Evolutionary conservation across 2,797 vertebrate genomes (phyloP), one percentile per base, ranked within the genome.

Genomic region (Trachurus trachurus): DNA sequence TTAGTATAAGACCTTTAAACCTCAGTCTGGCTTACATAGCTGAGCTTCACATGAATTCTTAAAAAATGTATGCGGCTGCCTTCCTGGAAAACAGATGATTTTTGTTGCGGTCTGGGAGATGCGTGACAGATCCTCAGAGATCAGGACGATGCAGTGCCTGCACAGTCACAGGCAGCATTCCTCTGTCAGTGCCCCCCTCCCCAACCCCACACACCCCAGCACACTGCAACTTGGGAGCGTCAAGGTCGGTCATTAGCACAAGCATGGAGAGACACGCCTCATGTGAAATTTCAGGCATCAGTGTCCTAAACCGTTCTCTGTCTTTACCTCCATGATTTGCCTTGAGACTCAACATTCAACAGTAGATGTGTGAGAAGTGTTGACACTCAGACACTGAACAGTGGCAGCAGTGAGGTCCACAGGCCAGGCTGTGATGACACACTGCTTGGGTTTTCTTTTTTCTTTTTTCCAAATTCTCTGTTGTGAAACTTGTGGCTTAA

Each of bases 281-380:
- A 64, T 77, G 86, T 88, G 85, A 89, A 88, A 93, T 92, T 84
- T 87, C 76, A 73, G 78, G 61, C 75, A 29, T 60, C 29, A 0
- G 84, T 80, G 81, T 89, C 68, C 67, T 9, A 47, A 84, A 70
- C 74, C 34, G 0, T 58, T 67, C 63, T 44, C 22, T 1, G 9
- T 65, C 61, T 62, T 66, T 63, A 66, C 75, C 73, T 62, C 72
- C 37, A 1, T 0, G n/a, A 81, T 72, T 50, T 59, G 47, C 84
- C 72, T 31, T 19, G 78, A 89, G 79, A 62, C 81, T 87, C 85
- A 3, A 89, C 87, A 92, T 92, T 93, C 85, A 85, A 85, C 90
- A 87, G 78, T n/a, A 53, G 70, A 81, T 6, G 61, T 83, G 83
- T 81, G 78, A 87, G 74, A 81, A 79, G 78, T 66, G 67, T 82